A percentile compares a stretch with the other conserved stretches of the same genome.
These are phyloP conservation scores for Pomacea maculata DNA, from an alignment of 1,140 invertebrate genomes.

Conservation along the genomic window DNA sequence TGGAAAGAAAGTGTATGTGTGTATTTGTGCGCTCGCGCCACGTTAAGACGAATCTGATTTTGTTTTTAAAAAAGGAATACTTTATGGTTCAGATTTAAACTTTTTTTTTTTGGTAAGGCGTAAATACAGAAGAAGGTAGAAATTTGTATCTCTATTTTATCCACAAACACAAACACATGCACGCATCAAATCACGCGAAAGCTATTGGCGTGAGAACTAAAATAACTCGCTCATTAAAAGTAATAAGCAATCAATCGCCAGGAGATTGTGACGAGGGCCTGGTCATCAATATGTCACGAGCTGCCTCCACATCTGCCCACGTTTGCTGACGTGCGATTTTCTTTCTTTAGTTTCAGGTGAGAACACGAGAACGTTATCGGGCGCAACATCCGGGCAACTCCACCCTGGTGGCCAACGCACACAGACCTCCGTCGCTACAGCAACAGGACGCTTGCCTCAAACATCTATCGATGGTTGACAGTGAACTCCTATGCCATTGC, in stretches of 20 bases:
- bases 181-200: not conserved
- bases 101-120: not conserved
- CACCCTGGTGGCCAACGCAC: too few species aligned
- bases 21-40: not conserved
- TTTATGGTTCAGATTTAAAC: not conserved
- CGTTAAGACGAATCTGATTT: not conserved
- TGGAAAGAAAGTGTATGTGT: not conserved
- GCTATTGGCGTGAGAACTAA: not conserved
- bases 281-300: not conserved
- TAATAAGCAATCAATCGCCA: not conserved
- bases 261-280: not conserved
- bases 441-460: too few species aligned
- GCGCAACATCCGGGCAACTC: too few species aligned
- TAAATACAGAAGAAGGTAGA: not conserved
- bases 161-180: slow-evolving; percentile 8
- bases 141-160: not conserved
- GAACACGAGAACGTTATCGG: too few species aligned
- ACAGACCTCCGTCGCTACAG: too few species aligned
- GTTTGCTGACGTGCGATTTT: not conserved
- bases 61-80: not conserved
- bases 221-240: not conserved
- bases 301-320: not conserved
- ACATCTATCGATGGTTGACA: too few species aligned
- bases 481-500: too few species aligned
- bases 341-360: slow-evolving; percentile 1